Base-by-base conservation (phyloP, 1,140 invertebrate genomes). In the Drosophila parvula region DNA sequence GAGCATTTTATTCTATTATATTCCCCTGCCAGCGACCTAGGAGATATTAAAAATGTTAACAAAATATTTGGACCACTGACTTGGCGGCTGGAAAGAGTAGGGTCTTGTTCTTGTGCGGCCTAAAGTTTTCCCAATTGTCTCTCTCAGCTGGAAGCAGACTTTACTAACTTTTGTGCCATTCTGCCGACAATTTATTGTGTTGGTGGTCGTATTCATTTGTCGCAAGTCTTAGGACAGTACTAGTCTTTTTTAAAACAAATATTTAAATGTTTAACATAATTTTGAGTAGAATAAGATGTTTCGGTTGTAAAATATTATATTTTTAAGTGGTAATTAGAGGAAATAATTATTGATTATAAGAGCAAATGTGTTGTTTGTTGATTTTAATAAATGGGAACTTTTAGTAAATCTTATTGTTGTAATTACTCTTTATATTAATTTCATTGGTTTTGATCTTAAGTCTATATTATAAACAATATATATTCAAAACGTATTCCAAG, bases 31-130 rank as follows among this genome's bases (percentile, higher is more conserved):
- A 36, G 34, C 38, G 41, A 55, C 11, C 47, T 65, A 70, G 16
- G 27, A 56, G 27, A 68, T 61, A 70, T 78, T 70, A 63, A 77
- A 78, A 78, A 59, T 64, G 58, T 78, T 58, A 63, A 70, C 45
- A 77, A 63, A 70, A 78, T 78, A 63, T 70, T 71, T 59, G 53
- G 51, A 44, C 44, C 51, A 58, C 50, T 55, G 55, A 27, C 55
- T 56, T 36, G 41, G 16, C 27, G 16, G 44, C 12, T 12, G 60
- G 34, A 18, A 12, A 14, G 58, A 16, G 58, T 5, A 27, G 30
- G 12, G 12, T 6, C 28, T 18, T 36, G 22, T 36, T 0, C 16
- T 38, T 9, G 14, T 27, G 34, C 14, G 9, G 51, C 51, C 32
- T 60, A 71, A 80, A 58, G 53, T 74, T 79, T 68, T 41, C 38